Evolutionary conservation across 92 coral and sea anemone species (phyloP), one percentile per base, ranked within the genome.

Genomic region (Metridium senile): DNA sequence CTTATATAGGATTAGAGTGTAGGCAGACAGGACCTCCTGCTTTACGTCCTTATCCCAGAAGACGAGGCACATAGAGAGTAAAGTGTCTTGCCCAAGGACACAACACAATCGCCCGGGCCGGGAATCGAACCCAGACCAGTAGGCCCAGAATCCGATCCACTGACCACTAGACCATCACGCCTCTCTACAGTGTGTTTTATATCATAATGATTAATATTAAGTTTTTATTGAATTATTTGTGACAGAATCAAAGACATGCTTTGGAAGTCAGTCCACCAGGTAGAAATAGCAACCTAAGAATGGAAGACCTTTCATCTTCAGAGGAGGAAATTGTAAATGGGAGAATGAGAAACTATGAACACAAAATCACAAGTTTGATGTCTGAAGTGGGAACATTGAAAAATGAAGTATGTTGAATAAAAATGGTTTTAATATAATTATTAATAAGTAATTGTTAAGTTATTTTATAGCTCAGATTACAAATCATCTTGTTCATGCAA

Each of bases 251-350:
- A 75, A 86, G 92, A 26, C 98, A 93, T 81, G 85, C 90, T 19
- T 58, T 94, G 78, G 94, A 94, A 29, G 76, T 94, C 34, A 88
- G 88, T 25, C 90, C 94, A 27, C 91, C 92, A 26, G 62, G 69
- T 39, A 86, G 91, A 18, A 79, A 81, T 66, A 91, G 91, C 22
- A 78, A 89, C 61, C 76, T 94, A 28, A 75, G 79, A 51, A 87
- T 94, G 90, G 92, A 82, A 17, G 98, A 94, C 30, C 91, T 94
- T 26, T 90, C 97, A 34, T 84, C 98, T 26, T 93, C 97, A 33
- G 98, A 91, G 97, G 97, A 94, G 66, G 98, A 94, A 23, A 87
- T 83, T 18, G 90, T 90, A 17, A 81, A 93, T 73, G 90, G 92
- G 45, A 88, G 90, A 49, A 84, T 94, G 85, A 84, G 95, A 72